These are phyloP conservation scores for Thymallus thymallus DNA, from an alignment of 2,113 vertebrate genomes.

Conservation along the genomic window DNA sequence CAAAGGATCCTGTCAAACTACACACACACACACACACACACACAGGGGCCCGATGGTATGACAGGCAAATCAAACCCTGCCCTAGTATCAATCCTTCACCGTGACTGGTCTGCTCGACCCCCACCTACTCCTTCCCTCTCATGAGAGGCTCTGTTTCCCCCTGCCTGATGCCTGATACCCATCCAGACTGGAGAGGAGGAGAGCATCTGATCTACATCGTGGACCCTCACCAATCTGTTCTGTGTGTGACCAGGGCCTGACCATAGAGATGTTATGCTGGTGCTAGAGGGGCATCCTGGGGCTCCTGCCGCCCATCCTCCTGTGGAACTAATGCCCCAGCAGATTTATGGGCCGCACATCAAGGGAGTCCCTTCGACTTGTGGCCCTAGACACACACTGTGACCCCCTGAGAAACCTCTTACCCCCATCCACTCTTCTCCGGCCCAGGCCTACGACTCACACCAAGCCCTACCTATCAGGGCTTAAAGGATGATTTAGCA, in stretches of 20 bases:
- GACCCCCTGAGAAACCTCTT: not conserved
- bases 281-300: not conserved
- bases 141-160: not conserved
- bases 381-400: not conserved
- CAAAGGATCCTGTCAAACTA: slow-evolving; percentile 60
- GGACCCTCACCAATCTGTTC: slow-evolving; percentile 52
- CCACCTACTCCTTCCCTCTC: slow-evolving; percentile 26
- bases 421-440: too few relatives aligned
- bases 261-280: slow-evolving; percentile 13
- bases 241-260: slow-evolving; percentile 44
- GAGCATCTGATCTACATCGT: slow-evolving; percentile 38
- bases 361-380: slow-evolving; percentile 16
- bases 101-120: not conserved
- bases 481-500: not conserved
- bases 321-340: slow-evolving; percentile 29
- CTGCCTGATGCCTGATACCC: slow-evolving; percentile 13
- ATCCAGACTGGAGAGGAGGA: slow-evolving; percentile 20
- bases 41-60: not conserved
- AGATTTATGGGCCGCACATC: slow-evolving; percentile 33
- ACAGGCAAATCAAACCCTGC: slow-evolving; percentile 5
- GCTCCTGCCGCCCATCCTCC: slow-evolving; percentile 18
- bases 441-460: not conserved
- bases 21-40: slow-evolving; percentile 8
- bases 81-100: not conserved
- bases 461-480: not conserved